Percentiles rank a stretch among this genome's conserved stretches.
These are phyloP conservation scores for Toxostoma redivivum DNA, from an alignment of 2,113 vertebrate genomes.

Conservation along the genomic window DNA sequence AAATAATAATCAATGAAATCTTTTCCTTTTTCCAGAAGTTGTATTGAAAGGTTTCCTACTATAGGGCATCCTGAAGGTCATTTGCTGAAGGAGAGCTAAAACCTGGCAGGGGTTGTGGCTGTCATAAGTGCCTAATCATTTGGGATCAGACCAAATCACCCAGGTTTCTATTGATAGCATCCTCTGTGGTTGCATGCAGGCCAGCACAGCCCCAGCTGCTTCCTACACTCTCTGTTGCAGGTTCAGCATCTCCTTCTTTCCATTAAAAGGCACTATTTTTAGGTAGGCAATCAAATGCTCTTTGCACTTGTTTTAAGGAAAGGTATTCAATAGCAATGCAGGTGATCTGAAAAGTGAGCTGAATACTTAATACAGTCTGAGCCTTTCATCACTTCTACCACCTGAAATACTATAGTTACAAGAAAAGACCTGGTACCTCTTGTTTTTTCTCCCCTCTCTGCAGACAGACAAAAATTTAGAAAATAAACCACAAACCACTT, in stretches of 20 bases:
- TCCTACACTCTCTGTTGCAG: background rate
- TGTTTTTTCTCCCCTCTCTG: background rate
- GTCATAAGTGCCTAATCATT: background rate
- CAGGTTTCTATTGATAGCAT: background rate
- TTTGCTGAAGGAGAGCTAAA: background rate
- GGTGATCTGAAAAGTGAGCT: background rate
- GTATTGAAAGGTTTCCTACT: background rate
- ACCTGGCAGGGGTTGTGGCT: background rate
- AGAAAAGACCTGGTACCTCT: background rate
- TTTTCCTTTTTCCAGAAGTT: background rate
- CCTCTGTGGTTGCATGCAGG: background rate
- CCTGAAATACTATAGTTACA: background rate
- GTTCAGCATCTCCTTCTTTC: background rate
- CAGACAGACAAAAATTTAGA: background rate
- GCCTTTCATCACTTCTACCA: background rate
- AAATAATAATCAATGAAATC: background rate
- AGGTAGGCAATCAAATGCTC: background rate
- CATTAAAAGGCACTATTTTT: slow-evolving; percentile 39
- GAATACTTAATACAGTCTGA: background rate
- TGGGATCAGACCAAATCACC: slow-evolving; percentile 7
- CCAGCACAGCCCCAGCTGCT: background rate
- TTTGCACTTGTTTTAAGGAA: slow-evolving; percentile 24
- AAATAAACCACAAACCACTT: slow-evolving; percentile 39
- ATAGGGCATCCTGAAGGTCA: background rate
- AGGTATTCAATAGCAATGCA: background rate